These are phyloP conservation scores for Melanotaenia parkinsoni DNA, from an alignment of 2,797 vertebrate genomes.

Conservation along the genomic window DNA sequence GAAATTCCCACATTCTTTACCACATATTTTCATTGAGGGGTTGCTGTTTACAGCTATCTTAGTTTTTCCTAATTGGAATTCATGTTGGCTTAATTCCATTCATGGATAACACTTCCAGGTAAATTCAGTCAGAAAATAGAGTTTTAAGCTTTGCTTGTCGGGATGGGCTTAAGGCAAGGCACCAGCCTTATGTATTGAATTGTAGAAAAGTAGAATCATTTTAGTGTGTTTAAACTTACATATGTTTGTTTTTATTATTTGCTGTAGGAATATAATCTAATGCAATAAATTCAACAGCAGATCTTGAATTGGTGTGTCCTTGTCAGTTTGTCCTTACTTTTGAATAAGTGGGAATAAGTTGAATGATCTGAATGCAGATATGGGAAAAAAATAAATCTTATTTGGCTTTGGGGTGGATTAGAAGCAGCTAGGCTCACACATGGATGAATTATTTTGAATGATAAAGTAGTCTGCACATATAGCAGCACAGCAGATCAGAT, in stretches of 20 bases:
- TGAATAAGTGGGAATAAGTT: neutral
- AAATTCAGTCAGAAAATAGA: constrained; percentile 9
- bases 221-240: constrained; percentile 53
- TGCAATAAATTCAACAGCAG: constrained; percentile 77
- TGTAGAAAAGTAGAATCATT: constrained; percentile 32
- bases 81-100: neutral
- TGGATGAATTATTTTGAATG: neutral
- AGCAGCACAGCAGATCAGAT: neutral
- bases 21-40: constrained; percentile 4
- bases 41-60: constrained; percentile 5
- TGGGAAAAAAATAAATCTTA: neutral
- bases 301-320: constrained; percentile 70
- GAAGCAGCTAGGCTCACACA: constrained; percentile 1
- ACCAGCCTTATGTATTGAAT: constrained; percentile 54
- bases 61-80: neutral
- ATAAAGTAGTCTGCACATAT: neutral
- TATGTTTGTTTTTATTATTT: constrained; percentile 57
- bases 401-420: constrained; percentile 35
- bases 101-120: neutral
- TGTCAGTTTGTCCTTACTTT: constrained; percentile 70
- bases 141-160: constrained; percentile 77
- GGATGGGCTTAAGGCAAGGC: constrained; percentile 85
- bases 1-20: constrained; percentile 27
- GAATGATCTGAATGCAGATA: neutral
- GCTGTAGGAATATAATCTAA: constrained; percentile 66